phyloP scores from a whole-genome alignment of 1,140 invertebrate species.

The Anastrepha obliqua region DNA sequence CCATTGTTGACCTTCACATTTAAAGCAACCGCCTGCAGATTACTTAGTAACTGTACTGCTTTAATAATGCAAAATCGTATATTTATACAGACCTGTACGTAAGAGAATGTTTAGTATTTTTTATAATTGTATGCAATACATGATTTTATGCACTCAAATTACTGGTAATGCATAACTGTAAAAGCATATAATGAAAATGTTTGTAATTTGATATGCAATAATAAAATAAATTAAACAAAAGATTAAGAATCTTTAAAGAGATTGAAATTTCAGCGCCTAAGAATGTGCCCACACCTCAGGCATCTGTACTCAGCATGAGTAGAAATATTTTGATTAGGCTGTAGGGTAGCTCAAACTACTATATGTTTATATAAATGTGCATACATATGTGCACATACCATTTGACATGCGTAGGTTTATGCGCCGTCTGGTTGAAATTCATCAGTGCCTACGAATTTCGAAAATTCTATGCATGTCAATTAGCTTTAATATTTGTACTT shows the following conservation, averaged over 20 bases:
- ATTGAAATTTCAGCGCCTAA: neutral
- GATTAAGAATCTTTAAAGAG: neutral
- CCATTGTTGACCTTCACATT: slow-evolving; percentile 49
- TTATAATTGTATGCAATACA: slow-evolving; percentile 29
- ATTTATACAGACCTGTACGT: neutral
- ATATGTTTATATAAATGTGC: no score
- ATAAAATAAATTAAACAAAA: slow-evolving; percentile 47
- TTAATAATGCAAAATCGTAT: neutral
- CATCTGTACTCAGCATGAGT: neutral
- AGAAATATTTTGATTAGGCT: neutral
- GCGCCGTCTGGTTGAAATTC: neutral
- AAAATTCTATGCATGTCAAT: neutral
- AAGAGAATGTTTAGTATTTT: slow-evolving; percentile 2
- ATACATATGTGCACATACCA: no score
- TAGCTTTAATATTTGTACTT: neutral
- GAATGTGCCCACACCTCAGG: neutral
- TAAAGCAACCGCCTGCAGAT: slow-evolving; percentile 33
- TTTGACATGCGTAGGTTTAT: neutral
- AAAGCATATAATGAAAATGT: neutral
- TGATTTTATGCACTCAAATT: slow-evolving; percentile 33
- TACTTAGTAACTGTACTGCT: neutral
- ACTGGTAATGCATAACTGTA: slow-evolving; percentile 32
- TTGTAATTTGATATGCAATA: slow-evolving; percentile 26
- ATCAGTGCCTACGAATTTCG: neutral
- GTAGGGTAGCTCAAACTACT: no score